These are phyloP conservation scores for Drosophila greeni DNA, from an alignment of 2,888 invertebrate species.

Conservation along the genomic window DNA sequence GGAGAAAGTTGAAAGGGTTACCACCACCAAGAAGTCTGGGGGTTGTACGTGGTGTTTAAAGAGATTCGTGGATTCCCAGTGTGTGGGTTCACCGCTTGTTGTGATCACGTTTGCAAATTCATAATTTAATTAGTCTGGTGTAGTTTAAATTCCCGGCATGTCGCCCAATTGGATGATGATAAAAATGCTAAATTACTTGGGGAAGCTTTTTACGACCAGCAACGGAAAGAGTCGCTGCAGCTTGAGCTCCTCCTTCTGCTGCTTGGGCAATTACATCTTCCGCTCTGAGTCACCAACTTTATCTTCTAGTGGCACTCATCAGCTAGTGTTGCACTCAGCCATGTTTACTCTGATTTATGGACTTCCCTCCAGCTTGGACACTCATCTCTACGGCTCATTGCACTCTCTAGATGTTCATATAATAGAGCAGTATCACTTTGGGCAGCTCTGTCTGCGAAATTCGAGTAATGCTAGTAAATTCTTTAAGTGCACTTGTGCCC, in stretches of 20 bases:
- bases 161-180: constrained; percentile 39
- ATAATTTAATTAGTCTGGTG: constrained; percentile 69
- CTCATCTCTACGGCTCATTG: constrained; percentile 49
- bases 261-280: constrained; percentile 62
- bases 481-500: constrained; percentile 6
- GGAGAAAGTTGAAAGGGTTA: constrained; percentile 45
- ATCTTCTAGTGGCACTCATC: constrained; percentile 53
- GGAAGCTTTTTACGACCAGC: constrained; percentile 3
- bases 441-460: neutral
- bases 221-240: neutral
- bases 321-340: constrained; percentile 35
- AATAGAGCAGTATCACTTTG: neutral
- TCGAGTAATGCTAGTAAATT: neutral
- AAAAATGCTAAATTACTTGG: constrained; percentile 20
- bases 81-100: constrained; percentile 22
- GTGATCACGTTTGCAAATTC: constrained; percentile 55
- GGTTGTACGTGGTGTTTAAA: constrained; percentile 48
- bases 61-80: constrained; percentile 41
- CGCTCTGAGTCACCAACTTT: constrained; percentile 57
- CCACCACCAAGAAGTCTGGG: constrained; percentile 1
- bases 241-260: constrained; percentile 1
- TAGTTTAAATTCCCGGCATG: constrained; percentile 35
- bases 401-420: neutral
- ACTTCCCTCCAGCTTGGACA: constrained; percentile 1
- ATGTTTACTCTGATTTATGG: neutral